Conservation (phyloP, 2,888 invertebrate genomes). For the Eilema sororculum region DNA sequence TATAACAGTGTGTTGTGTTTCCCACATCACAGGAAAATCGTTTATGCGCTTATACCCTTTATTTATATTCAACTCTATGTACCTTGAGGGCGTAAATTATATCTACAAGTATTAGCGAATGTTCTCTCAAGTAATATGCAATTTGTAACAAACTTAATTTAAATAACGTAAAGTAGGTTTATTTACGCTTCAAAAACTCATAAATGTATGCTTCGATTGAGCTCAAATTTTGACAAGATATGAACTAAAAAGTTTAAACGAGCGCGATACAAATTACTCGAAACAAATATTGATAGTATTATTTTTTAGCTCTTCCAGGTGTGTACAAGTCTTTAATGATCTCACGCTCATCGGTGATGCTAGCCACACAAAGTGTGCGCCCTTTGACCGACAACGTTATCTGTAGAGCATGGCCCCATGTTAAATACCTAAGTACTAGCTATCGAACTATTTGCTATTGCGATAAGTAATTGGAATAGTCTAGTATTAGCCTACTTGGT, state of each 20-base stretch:
- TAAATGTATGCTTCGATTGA: no score
- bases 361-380: slow-evolving; percentile 47
- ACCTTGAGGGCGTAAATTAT: no score
- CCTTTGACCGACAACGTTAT: slow-evolving; percentile 55
- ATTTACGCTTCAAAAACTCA: no score
- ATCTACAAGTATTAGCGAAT: no score
- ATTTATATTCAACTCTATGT: not conserved
- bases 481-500: not conserved
- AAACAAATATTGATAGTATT: no score
- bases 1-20: slow-evolving; percentile 23
- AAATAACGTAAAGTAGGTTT: no score
- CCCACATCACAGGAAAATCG: slow-evolving; percentile 35
- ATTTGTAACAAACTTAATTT: no score
- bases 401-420: slow-evolving; percentile 46
- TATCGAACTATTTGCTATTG: slow-evolving; percentile 20
- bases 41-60: not conserved
- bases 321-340: not conserved
- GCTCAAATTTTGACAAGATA: no score
- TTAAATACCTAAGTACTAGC: slow-evolving; percentile 42
- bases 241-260: no score
- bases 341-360: slow-evolving; percentile 50
- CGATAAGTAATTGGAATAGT: slow-evolving; percentile 10
- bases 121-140: no score
- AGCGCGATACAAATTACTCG: no score
- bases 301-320: slow-evolving; percentile 14